Conservation (phyloP, 2,888 invertebrate species). For the Thera britannica region DNA sequence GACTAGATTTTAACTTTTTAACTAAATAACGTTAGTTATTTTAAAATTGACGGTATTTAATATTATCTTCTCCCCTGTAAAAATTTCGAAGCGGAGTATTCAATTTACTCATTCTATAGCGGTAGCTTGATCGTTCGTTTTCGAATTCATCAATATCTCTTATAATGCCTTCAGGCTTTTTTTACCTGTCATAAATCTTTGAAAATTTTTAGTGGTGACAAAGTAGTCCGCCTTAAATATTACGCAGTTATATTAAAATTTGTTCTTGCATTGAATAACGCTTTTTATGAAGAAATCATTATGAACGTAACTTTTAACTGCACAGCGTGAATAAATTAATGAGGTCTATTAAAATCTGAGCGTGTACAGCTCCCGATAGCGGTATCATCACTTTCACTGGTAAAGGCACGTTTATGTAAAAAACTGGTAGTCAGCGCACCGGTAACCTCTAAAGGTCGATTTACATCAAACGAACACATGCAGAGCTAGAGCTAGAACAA, state of each 20-base stretch:
- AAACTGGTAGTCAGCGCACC: neutral
- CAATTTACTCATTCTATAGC: no score
- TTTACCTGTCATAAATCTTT: neutral
- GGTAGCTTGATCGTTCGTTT: no score
- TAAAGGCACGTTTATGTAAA: constrained; percentile 10
- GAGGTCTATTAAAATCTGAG: constrained; percentile 20
- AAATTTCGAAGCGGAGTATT: no score
- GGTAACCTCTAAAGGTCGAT: no score
- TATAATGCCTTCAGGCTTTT: neutral
- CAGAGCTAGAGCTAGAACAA: no score
- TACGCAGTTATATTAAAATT: neutral
- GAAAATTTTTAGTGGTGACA: neutral
- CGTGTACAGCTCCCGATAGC: constrained; percentile 29
- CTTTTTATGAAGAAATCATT: neutral
- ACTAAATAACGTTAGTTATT: no score
- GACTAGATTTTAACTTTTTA: no score
- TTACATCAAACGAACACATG: no score
- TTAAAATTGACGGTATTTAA: no score
- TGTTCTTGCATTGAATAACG: neutral
- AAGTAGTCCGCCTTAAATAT: neutral
- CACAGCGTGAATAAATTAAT: constrained; percentile 22
- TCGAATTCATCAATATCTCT: neutral
- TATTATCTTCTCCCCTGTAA: no score
- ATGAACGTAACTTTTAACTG: constrained; percentile 3
- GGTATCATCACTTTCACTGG: constrained; percentile 39